Percentiles rank a stretch among this genome's conserved stretches.
These are phyloP conservation scores for Microcebus griseorufus DNA, from an alignment of 2,113 vertebrate species.

Conservation along the genomic window DNA sequence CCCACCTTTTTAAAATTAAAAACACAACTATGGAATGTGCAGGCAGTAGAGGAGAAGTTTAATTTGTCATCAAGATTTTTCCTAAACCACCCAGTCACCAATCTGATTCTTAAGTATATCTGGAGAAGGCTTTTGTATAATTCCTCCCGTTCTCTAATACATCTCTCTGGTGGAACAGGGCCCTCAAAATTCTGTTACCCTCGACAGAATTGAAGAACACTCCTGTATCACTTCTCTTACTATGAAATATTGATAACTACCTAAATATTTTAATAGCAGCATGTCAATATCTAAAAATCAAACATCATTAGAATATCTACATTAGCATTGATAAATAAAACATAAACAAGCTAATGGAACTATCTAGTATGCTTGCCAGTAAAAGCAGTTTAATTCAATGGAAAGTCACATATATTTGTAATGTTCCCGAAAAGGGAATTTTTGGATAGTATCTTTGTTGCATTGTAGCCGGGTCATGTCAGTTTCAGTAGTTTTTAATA, in stretches of 20 bases:
- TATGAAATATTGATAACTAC: conserved; percentile 59
- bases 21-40: not conserved
- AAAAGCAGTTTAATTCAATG: not conserved
- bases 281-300: conserved; percentile 54
- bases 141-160: not conserved
- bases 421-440: not conserved
- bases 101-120: not conserved
- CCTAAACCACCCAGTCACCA: not conserved
- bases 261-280: conserved; percentile 53
- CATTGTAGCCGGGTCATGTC: conserved; percentile 24
- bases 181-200: not conserved
- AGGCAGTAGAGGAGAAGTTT: not conserved
- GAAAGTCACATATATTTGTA: not conserved
- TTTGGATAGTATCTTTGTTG: conserved; percentile 12
- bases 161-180: not conserved
- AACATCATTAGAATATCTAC: conserved; percentile 13
- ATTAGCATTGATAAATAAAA: conserved; percentile 70
- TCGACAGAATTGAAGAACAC: conserved; percentile 1
- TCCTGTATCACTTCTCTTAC: not conserved
- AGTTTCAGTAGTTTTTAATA: conserved; percentile 23
- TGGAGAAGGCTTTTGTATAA: not conserved
- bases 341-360: conserved; percentile 55
- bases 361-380: conserved; percentile 1
- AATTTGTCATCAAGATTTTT: conserved; percentile 26
- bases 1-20: conserved; percentile 12